Conservation (phyloP, 2,113 vertebrate genomes). For the Archilochus colubris region DNA sequence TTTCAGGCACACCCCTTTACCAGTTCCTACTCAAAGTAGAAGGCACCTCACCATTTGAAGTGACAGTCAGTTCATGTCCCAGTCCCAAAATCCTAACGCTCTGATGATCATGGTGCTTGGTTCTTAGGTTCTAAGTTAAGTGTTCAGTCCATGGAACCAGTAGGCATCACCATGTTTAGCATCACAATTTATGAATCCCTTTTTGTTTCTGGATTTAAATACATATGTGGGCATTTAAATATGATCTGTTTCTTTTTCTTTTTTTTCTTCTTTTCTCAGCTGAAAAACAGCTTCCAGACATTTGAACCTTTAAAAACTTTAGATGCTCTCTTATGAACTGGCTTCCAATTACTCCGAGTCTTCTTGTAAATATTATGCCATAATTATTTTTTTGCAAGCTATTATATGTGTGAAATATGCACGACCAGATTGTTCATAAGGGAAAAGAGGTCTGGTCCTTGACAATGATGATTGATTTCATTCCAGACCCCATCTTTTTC, state of each 20-base stretch:
- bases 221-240: not conserved
- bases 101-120: not conserved
- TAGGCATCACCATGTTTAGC: not conserved
- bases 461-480: not conserved
- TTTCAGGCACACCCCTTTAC: not conserved
- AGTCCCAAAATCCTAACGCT: not conserved
- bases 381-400: not conserved
- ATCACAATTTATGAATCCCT: not conserved
- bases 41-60: not conserved
- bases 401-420: not conserved
- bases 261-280: not conserved
- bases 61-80: not conserved
- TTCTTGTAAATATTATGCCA: not conserved
- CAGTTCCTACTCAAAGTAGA: not conserved
- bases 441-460: not conserved
- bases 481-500: not conserved
- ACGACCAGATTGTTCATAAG: not conserved
- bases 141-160: not conserved
- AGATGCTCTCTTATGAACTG: not conserved
- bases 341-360: not conserved
- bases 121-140: not conserved
- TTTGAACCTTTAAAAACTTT: not conserved
- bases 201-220: not conserved
- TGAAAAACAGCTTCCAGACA: not conserved
- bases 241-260: not conserved